Percentiles rank a stretch among this genome's conserved stretches.
Evolutionary conservation across 2,888 invertebrate genomes (phyloP).

Genomic region (Tachina grossa): DNA sequence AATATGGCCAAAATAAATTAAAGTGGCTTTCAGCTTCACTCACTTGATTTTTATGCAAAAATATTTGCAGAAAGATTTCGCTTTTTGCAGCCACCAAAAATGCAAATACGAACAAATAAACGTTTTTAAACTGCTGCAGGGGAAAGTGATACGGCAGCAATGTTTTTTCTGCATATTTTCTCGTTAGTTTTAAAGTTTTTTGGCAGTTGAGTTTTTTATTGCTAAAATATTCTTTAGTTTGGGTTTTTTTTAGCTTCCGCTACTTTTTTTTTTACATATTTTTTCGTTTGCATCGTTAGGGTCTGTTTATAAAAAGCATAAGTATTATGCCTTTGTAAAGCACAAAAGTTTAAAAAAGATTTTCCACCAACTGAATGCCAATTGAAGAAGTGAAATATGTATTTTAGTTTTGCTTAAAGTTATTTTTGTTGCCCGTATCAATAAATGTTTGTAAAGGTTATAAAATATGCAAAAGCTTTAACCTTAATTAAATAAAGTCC

Average conservation of each 20-base stretch:
- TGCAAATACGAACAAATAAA: not conserved
- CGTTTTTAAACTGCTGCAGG: conserved; percentile 2
- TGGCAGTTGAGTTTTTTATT: conserved; percentile 32
- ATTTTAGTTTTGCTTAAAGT: not conserved
- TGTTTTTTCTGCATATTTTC: not conserved
- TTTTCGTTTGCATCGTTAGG: not conserved
- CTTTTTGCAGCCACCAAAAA: conserved; percentile 23
- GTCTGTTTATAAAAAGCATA: no score
- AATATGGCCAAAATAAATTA: conserved; percentile 54
- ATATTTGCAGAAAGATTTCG: conserved; percentile 25
- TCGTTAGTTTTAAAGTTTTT: conserved; percentile 20
- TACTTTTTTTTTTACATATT: not conserved
- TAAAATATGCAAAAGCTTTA: no score
- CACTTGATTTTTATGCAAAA: conserved; percentile 55
- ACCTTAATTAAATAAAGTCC: no score
- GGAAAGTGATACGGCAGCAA: conserved; percentile 15
- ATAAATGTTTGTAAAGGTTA: no score
- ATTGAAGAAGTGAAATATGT: not conserved
- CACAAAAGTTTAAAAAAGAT: conserved; percentile 1
- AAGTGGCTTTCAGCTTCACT: conserved; percentile 36
- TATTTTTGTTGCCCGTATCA: not conserved
- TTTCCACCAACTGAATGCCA: not conserved
- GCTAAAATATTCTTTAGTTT: conserved; percentile 8
- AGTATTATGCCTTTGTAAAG: not conserved
- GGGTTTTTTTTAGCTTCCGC: not conserved